Evolutionary conservation across 1,140 invertebrate genomes (phyloP).

Genomic region (Atta colombica): DNA sequence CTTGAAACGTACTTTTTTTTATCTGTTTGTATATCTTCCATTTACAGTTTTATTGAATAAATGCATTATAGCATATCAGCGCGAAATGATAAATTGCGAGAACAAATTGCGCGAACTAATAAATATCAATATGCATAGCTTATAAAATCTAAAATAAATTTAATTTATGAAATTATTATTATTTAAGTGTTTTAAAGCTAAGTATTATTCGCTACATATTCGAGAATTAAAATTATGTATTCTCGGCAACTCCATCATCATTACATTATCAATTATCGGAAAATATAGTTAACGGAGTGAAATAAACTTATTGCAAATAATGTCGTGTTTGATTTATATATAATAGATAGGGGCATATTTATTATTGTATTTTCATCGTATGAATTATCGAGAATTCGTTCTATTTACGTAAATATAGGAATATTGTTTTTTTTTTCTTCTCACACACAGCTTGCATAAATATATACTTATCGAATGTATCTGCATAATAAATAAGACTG

Average conservation of each 20-base stretch:
- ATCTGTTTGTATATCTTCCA: background rate
- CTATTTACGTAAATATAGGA: slow-evolving; percentile 15
- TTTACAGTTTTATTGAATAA: slow-evolving; percentile 10
- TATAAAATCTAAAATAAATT: background rate
- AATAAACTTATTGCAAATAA: background rate
- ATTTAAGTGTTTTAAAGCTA: background rate
- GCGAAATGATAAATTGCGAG: background rate
- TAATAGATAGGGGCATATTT: too few relatives aligned
- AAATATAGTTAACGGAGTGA: background rate
- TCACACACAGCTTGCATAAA: background rate
- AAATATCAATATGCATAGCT: background rate
- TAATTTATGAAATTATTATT: slow-evolving; percentile 15
- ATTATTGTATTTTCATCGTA: background rate
- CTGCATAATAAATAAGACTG: slow-evolving; percentile 70
- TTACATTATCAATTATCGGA: background rate
- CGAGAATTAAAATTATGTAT: background rate
- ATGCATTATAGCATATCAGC: background rate
- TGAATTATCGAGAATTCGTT: background rate
- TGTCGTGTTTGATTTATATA: background rate
- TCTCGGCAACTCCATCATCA: background rate
- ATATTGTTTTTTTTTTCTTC: background rate
- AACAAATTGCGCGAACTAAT: background rate
- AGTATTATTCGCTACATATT: background rate
- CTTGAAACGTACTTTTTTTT: slow-evolving; percentile 1
- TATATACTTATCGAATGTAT: slow-evolving; percentile 51